phyloP scores from a whole-genome alignment of 2,113 vertebrate genomes.

The Poeciliopsis prolifica region DNA sequence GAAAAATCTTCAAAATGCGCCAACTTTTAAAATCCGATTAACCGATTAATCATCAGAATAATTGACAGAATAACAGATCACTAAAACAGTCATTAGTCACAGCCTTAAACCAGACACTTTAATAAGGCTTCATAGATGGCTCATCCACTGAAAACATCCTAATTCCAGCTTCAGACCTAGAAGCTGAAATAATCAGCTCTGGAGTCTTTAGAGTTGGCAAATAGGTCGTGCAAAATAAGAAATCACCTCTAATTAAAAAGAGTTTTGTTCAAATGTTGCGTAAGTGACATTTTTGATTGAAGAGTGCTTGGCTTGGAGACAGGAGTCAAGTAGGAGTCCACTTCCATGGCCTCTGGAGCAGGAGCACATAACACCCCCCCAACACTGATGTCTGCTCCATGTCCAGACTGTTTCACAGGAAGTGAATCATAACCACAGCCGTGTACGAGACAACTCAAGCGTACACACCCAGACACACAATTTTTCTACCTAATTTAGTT shows the following conservation, averaged over 20 bases:
- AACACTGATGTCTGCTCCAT: constrained; percentile 44
- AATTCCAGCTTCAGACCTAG: constrained; percentile 16
- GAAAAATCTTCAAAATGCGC: no score
- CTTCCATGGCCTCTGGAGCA: constrained; percentile 59
- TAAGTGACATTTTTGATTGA: constrained; percentile 46
- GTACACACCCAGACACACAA: constrained; percentile 25
- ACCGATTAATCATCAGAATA: no score
- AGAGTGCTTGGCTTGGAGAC: constrained; percentile 18
- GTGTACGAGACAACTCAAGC: constrained; percentile 43
- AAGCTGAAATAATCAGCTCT: constrained; percentile 26
- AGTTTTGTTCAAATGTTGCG: constrained; percentile 45
- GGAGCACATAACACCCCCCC: constrained; percentile 34
- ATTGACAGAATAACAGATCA: no score
- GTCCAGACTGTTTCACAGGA: constrained; percentile 50
- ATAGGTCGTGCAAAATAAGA: constrained; percentile 39
- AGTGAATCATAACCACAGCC: constrained; percentile 52
- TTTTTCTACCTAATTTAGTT: constrained; percentile 56
- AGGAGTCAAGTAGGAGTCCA: constrained; percentile 48
- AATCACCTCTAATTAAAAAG: constrained; percentile 28
- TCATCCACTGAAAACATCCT: constrained; percentile 33
- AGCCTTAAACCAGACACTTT: not conserved
- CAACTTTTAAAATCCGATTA: no score
- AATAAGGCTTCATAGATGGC: constrained; percentile 23
- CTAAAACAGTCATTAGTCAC: no score
- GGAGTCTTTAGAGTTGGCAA: constrained; percentile 30